These are phyloP conservation scores for Sebastes hubbsi DNA, from an alignment of 2,797 vertebrate species.

Conservation along the genomic window DNA sequence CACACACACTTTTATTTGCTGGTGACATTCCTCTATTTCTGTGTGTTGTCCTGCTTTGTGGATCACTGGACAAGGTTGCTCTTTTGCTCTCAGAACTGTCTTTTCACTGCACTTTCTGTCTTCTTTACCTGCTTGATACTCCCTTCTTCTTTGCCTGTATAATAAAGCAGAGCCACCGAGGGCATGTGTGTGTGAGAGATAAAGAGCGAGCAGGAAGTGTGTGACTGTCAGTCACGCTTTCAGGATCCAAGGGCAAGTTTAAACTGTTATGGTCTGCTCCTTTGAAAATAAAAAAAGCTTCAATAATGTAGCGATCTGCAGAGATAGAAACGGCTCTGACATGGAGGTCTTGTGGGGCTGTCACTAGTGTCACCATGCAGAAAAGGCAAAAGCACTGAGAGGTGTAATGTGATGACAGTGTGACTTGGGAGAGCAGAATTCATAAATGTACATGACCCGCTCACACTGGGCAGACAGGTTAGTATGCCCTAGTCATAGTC, in stretches of 20 bases:
- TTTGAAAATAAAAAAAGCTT: slow-evolving; percentile 20
- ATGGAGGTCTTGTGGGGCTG: slow-evolving; percentile 28
- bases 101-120: slow-evolving; percentile 8
- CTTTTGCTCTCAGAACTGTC: slow-evolving; percentile 8
- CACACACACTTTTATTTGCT: not conserved
- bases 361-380: slow-evolving; percentile 33
- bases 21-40: slow-evolving; percentile 19
- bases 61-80: slow-evolving; percentile 22
- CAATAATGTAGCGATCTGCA: slow-evolving; percentile 15
- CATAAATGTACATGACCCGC: slow-evolving; percentile 33
- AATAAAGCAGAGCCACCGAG: not conserved
- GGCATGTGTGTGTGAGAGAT: slow-evolving; percentile 9
- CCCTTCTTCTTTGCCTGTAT: slow-evolving; percentile 13
- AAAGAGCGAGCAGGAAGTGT: slow-evolving; percentile 6
- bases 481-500: not conserved
- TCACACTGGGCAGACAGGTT: slow-evolving; percentile 17
- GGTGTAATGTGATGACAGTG: slow-evolving; percentile 21
- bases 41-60: slow-evolving; percentile 14
- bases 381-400: slow-evolving; percentile 19
- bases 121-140: not conserved
- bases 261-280: slow-evolving; percentile 25
- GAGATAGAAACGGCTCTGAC: slow-evolving; percentile 35
- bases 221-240: slow-evolving; percentile 38
- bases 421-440: slow-evolving; percentile 12
- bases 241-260: slow-evolving; percentile 31